Evolutionary conservation across 2,113 vertebrate species (phyloP), one percentile per base, ranked within the genome.

Genomic region (Carettochelys insculpta): DNA sequence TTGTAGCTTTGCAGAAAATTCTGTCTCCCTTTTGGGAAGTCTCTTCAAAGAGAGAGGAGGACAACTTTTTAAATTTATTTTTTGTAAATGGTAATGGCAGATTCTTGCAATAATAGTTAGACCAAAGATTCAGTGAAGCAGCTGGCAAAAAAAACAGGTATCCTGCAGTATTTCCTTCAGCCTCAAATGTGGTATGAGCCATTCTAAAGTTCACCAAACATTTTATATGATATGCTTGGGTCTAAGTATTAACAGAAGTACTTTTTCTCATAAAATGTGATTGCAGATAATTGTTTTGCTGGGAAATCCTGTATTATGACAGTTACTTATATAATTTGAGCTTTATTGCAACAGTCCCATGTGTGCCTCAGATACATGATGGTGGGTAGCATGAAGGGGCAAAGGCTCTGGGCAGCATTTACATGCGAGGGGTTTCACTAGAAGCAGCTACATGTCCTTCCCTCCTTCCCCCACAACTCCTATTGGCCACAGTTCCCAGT

Each of bases 171-270:
- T 52, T 77, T 68, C 34, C 29, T 9, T 9, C 73, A 51, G 47
- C 50, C 19, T 47, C 61, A 87, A 20, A 5, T 51, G 52, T 2
- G 19, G 27, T 51, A 3, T 34, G 48, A 78, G 16, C 29, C 5
- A 0, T 48, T 61, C 48, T 22, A 81, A 16, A 80, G 22, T 53
- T 89, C 24, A 85, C 3, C 5, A 43, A 53, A 77, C 10, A 1
- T 29, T 85, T 85, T 47, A n/a, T n/a, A 25, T 52, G 24, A 19
- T 0, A 0, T 51, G 13, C 6, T 45, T 17, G 25, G 19, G 12
- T 84, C 68, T 58, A 83, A 22, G 29, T 78, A 13, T 51, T 79
- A 82, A 29, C 27, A 54, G 58, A 52, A 91, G 19, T 8, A 14
- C 45, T 25, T 87, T 81, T 86, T 17, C 16, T 48, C 19, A n/a